phyloP scores from a whole-genome alignment of 2,113 vertebrate species.

The Paratilapia polleni region DNA sequence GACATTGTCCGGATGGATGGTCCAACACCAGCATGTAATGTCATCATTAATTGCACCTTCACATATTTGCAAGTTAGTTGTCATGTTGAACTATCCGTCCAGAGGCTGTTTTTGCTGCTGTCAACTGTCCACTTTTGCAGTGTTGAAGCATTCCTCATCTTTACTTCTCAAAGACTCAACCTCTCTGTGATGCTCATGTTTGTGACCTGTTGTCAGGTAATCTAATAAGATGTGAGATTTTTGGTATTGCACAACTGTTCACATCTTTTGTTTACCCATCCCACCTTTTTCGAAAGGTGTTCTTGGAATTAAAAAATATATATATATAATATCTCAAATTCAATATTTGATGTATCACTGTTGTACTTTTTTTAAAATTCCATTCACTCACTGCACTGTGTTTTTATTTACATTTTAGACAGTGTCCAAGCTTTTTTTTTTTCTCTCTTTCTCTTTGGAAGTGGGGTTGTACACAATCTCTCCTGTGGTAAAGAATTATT shows the following conservation, averaged over 20 bases:
- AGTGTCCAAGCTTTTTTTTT: background rate
- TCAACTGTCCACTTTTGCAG: background rate
- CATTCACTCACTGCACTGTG: background rate
- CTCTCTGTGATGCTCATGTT: background rate
- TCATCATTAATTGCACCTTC: background rate
- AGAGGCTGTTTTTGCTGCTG: background rate
- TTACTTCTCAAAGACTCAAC: no score
- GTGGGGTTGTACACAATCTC: background rate
- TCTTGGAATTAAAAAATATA: rapidly evolving
- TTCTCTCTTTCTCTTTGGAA: no score
- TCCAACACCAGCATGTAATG: background rate
- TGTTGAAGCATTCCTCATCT: no score
- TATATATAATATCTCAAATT: background rate
- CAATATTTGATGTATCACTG: background rate
- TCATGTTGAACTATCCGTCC: background rate
- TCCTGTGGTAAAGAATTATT: constrained; percentile 25
- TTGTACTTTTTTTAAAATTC: background rate
- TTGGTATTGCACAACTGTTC: background rate
- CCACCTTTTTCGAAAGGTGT: background rate
- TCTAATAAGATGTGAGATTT: background rate
- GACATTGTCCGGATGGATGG: background rate
- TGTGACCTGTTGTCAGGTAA: background rate
- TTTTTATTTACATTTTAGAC: background rate
- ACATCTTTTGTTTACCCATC: background rate
- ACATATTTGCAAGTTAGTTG: background rate